These are phyloP conservation scores for Scotopteryx bipunctaria DNA, from an alignment of 2,888 invertebrate genomes.

Conservation along the genomic window DNA sequence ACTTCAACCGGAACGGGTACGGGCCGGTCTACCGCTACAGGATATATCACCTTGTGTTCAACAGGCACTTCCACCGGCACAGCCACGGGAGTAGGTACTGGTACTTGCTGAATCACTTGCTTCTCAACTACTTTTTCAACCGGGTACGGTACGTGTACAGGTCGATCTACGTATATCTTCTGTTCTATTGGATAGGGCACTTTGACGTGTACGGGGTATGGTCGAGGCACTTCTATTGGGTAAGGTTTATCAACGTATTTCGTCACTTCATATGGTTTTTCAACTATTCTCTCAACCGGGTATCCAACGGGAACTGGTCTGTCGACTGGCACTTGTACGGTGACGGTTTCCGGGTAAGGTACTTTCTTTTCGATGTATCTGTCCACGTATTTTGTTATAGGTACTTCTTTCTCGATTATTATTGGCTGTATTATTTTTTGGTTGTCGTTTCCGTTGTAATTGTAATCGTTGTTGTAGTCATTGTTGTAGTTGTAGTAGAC, in stretches of 20 bases:
- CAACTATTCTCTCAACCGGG: conserved; percentile 78
- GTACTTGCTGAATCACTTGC: conserved; percentile 64
- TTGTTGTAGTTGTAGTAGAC: conserved; percentile 46
- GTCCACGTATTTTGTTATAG: conserved; percentile 73
- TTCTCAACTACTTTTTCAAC: conserved; percentile 82
- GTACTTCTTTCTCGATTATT: conserved; percentile 74
- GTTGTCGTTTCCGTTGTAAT: conserved; percentile 46
- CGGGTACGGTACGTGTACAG: conserved; percentile 75
- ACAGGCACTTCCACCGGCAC: conserved; percentile 66
- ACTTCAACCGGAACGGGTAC: conserved; percentile 71
- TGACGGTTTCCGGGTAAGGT: conserved; percentile 67
- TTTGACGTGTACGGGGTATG: conserved; percentile 81
- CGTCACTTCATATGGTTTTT: conserved; percentile 79
- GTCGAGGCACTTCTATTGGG: conserved; percentile 78
- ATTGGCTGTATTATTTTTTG: conserved; percentile 72
- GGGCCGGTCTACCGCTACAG: conserved; percentile 69
- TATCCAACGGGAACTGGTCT: conserved; percentile 74
- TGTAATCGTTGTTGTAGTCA: conserved; percentile 49
- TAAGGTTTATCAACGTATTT: conserved; percentile 83
- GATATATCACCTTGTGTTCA: conserved; percentile 65
- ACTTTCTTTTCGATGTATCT: conserved; percentile 73
- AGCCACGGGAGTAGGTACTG: conserved; percentile 72
- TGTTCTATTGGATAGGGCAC: conserved; percentile 79
- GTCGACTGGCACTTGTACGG: conserved; percentile 65
- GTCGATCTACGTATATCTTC: conserved; percentile 78